Conservation (phyloP, 2,888 invertebrate genomes). For the Dicranocentrus wangi region DNA sequence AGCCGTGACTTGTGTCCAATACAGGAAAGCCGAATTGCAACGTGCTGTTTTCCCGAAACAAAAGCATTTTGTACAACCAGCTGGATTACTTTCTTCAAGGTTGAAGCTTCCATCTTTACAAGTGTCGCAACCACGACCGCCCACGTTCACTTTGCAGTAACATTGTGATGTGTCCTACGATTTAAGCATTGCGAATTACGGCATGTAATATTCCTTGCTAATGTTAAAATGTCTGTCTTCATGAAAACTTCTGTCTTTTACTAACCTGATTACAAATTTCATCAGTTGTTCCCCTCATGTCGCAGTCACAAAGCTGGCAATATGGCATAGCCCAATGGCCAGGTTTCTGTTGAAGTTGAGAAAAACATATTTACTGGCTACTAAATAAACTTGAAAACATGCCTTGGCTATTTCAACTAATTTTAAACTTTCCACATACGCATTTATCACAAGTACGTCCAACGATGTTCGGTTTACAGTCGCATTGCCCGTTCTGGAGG, state of each 20-base stretch:
- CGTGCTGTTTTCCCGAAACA: conserved; percentile 94
- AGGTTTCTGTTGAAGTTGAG: conserved; percentile 74
- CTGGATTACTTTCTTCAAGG: conserved; percentile 86
- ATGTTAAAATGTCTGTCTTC: no score
- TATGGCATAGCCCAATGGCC: conserved; percentile 92
- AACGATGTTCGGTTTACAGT: conserved; percentile 81
- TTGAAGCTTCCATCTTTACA: conserved; percentile 94
- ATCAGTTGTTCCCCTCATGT: conserved; percentile 85
- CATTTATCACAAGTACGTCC: conserved; percentile 93
- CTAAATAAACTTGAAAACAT: not conserved
- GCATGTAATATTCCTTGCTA: no score
- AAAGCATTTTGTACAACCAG: conserved; percentile 97
- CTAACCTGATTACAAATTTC: conserved; percentile 88
- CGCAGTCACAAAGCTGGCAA: conserved; percentile 89
- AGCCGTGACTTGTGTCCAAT: conserved; percentile 75
- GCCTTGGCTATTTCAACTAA: not conserved
- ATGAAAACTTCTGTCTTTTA: no score
- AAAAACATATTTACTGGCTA: no score
- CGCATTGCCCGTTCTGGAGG: conserved; percentile 87
- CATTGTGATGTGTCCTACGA: conserved; percentile 81
- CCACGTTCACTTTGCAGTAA: conserved; percentile 85
- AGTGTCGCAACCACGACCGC: conserved; percentile 86
- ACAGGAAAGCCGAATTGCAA: conserved; percentile 86
- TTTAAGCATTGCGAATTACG: no score
- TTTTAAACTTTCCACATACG: conserved; percentile 74